Base-by-base conservation (phyloP, 2,113 vertebrate species). In the Rhinopomastus cyanomelas region DNA sequence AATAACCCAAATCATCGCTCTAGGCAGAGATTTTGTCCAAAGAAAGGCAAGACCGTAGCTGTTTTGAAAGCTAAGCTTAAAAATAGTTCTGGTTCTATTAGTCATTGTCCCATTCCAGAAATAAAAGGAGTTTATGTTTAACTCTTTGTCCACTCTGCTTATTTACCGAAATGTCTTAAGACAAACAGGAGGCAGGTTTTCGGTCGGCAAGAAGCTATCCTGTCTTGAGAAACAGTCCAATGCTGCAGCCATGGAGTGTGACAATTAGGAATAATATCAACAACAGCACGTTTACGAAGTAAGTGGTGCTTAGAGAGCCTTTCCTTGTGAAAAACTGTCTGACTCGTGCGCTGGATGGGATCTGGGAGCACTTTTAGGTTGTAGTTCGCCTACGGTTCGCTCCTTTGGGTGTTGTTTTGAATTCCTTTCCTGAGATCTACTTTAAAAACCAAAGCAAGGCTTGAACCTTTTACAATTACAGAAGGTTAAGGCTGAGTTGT, bases 81-180 rank as follows among this genome's bases (percentile, higher is more conserved):
- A 95, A 95, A 90, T 93, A 96, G 87, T 89, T 92, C 79, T 92
- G 53, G 21, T 95, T 87, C 91, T 92, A 92, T 94, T 96, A 94
- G 87, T 95, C 90, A 95, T 61, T 94, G 90, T 91, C 76, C 85
- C 81, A 65, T 73, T 87, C 83, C 85, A 90, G 72, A 94, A 95
- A 86, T 92, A 92, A 95, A 89, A 80, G 21, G 22, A 86, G 52
- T 90, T 94, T 88, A 67, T 84, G 75, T 82, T 92, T 95, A 95
- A 90, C 95, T 93, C 80, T 86, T 93, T 71, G 56, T 57, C 71
- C 68, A 19, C 92, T 69, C 25, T 19, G 9, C 10, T 78, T 34
- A 52, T 80, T 77, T 59, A 32, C 8, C 78, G 62, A 46, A 88
- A 74, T 46, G 77, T 49, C 49, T 71, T n/a, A 55, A 81, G 46